Percentiles rank a stretch among this genome's conserved stretches.
Evolutionary conservation across 2,888 invertebrate genomes (phyloP).

Genomic region (Agrenia bidenticulata): DNA sequence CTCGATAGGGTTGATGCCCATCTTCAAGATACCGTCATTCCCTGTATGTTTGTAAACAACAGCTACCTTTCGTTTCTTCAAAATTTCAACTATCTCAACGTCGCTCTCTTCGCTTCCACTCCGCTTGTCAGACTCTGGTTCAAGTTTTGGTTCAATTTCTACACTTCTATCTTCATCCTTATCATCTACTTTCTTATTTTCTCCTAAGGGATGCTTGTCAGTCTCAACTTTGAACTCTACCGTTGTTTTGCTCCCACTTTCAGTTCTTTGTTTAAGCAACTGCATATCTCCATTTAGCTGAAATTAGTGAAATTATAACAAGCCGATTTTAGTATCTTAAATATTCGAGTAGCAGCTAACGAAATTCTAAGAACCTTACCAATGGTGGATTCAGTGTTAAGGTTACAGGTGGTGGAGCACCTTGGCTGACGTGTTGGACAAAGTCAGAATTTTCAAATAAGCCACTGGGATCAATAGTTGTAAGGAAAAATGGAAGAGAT

Average conservation of each 20-base stretch:
- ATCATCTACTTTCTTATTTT: too few species aligned
- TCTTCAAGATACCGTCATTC: conserved; percentile 17
- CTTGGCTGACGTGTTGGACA: conserved; percentile 28
- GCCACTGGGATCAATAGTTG: conserved; percentile 30
- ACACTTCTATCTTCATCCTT: too few species aligned
- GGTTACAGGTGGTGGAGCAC: conserved; percentile 13
- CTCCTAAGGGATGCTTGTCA: too few species aligned
- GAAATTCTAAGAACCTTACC: too few species aligned
- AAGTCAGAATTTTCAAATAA: conserved; percentile 42
- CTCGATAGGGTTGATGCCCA: conserved; percentile 31
- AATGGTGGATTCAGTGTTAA: background rate
- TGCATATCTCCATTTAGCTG: background rate
- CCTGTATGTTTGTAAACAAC: conserved; percentile 9
- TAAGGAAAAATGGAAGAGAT: conserved; percentile 44
- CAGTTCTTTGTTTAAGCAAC: background rate
- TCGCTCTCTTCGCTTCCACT: conserved; percentile 12
- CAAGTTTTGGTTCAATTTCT: background rate
- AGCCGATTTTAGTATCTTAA: too few species aligned
- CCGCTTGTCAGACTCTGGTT: background rate
- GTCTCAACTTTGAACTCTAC: background rate
- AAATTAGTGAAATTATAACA: background rate
- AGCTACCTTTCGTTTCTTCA: conserved; percentile 28
- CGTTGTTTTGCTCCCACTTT: background rate
- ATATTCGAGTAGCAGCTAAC: too few species aligned
- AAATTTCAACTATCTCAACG: conserved; percentile 13